Evolutionary conservation across 2,797 vertebrate genomes (phyloP).

Genomic region (Falco biarmicus): DNA sequence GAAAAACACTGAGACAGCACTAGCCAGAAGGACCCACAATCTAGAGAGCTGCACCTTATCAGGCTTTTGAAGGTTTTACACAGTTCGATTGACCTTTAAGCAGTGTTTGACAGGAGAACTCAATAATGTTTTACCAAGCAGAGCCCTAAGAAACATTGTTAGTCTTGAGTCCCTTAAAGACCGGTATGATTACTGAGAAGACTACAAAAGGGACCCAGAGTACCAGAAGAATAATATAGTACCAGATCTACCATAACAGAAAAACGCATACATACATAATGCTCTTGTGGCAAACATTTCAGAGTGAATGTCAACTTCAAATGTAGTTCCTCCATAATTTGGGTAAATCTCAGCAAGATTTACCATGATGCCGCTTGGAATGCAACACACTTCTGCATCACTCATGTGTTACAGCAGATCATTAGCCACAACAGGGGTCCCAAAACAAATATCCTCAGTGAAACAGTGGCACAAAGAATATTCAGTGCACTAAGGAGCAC

Average conservation of each 20-base stretch:
- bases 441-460: background rate
- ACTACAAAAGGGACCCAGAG: background rate
- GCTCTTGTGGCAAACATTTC: background rate
- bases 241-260: background rate
- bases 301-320: background rate
- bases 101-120: background rate
- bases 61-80: background rate
- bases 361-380: background rate
- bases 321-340: background rate
- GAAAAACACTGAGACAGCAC: background rate
- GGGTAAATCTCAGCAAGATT: background rate
- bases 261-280: background rate
- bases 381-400: background rate
- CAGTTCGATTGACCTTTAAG: slow-evolving; percentile 7
- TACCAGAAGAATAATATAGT: background rate
- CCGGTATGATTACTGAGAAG: background rate
- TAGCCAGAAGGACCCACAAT: background rate
- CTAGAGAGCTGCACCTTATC: background rate
- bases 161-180: background rate
- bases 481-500: background rate
- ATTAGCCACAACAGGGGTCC: background rate
- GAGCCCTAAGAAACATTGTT: background rate
- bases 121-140: background rate
- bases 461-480: background rate
- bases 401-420: background rate